Conservation (phyloP, 2,113 vertebrate species). For the Prochilodus magdalenae region DNA sequence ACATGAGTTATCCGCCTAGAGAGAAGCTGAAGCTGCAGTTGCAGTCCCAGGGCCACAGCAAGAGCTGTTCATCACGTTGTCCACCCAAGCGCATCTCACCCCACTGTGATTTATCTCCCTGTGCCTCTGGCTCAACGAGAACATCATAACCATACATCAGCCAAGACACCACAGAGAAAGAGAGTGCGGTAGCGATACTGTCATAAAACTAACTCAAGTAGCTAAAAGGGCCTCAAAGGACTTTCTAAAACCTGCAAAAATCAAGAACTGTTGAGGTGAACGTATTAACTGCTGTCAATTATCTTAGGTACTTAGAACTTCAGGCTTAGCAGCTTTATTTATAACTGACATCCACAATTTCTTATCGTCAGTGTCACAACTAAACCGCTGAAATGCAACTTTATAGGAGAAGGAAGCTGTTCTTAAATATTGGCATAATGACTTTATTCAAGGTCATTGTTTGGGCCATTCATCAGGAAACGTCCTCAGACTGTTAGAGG, state of each 20-base stretch:
- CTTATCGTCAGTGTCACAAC: not conserved
- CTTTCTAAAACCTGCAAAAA: not conserved
- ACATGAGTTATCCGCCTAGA: not conserved
- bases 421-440: too few relatives aligned
- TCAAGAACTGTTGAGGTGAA: not conserved
- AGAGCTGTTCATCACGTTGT: not conserved
- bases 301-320: not conserved
- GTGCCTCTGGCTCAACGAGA: not conserved
- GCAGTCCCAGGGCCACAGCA: not conserved
- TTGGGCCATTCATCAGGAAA: too few relatives aligned
- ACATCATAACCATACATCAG: conserved; percentile 29
- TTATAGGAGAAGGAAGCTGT: too few relatives aligned
- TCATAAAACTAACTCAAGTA: not conserved
- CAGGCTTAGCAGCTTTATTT: not conserved
- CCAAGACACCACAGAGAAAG: not conserved
- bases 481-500: too few relatives aligned
- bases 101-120: conserved; percentile 20
- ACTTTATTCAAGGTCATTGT: too few relatives aligned
- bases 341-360: not conserved
- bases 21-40: not conserved
- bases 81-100: not conserved
- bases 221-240: not conserved
- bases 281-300: not conserved
- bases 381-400: not conserved
- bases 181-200: not conserved